Evolutionary conservation across 2,113 vertebrate genomes (phyloP), one percentile per base, ranked within the genome.

Genomic region (Megalops atlanticus): DNA sequence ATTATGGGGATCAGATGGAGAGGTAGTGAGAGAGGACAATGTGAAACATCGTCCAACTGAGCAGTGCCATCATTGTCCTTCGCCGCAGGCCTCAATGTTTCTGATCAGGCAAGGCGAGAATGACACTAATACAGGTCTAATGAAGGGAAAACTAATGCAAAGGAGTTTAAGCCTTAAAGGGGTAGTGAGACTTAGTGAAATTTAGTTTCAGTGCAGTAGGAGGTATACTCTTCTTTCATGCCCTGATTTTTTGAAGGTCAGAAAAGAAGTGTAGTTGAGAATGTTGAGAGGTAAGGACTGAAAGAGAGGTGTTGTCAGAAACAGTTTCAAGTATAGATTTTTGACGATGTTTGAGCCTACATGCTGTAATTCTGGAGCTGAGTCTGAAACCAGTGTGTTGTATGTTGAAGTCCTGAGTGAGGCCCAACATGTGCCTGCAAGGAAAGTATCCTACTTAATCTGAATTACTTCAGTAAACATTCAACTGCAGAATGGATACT

Each of bases 1-100:
- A 77, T 77, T 77, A 64, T 38, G 16, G 47, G 35, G 49, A 77
- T 77, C 76, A 77, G 76, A 52, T 52, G 33, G 45, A 58, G 33
- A 52, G 49, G 47, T 49, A 39, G 76, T n/a, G 39, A 27, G 36
- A 36, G 47, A 7, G 52, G 49, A 39, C 36, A 64, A 64, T 58
- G 33, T 77, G 76, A 77, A 47, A 39, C 54, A 36, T 38, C 27
- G 24, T 54, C 31, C 54, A 52, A 64, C 21, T 39, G 49, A 77
- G 31, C 76, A 40, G 49, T 39, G 38, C 15, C 49, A 35, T 10
- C 35, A 77, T n/a, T 35, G 12, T 39, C 43, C 45, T 58, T 31
- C 31, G 39, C 36, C 58, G 76, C 49, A 64, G 33, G 58, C 76
- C 47, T 77, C 54, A 21, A 21, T 38, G 36, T 38, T 64, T 77